Evolutionary conservation across 2,113 vertebrate genomes (phyloP).

Genomic region (Larimichthys crocea): DNA sequence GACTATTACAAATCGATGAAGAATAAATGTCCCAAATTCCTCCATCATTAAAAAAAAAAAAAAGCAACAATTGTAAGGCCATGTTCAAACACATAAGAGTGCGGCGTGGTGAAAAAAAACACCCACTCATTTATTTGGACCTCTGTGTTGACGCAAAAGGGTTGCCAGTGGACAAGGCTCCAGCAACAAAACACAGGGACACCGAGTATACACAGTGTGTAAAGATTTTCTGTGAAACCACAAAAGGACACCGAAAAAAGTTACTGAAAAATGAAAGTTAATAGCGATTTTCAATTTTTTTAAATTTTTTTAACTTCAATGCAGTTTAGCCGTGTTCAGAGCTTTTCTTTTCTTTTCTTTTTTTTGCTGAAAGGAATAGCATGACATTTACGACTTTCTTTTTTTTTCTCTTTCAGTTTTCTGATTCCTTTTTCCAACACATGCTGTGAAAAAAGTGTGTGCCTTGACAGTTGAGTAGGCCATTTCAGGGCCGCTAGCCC

Average conservation of each 20-base stretch:
- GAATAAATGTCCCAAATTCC: neutral
- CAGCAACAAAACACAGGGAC: too few species aligned
- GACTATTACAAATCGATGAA: neutral
- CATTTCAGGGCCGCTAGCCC: neutral
- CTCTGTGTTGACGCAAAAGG: neutral
- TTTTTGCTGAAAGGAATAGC: conserved; percentile 20
- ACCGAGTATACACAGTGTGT: neutral
- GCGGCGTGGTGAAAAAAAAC: neutral
- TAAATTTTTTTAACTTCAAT: conserved; percentile 12
- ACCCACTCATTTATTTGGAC: neutral
- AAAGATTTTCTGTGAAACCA: neutral
- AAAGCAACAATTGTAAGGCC: neutral
- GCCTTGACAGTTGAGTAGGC: neutral
- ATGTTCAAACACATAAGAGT: neutral
- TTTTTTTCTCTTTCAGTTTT: neutral
- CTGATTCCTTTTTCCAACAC: neutral
- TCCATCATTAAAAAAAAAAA: neutral
- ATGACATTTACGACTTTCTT: conserved; percentile 43
- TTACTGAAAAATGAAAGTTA: neutral
- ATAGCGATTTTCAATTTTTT: conserved; percentile 7
- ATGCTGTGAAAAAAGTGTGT: neutral
- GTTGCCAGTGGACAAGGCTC: too few species aligned
- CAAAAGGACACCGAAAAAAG: neutral
- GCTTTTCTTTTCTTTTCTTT: neutral
- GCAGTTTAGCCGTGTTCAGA: conserved; percentile 12